Evolutionary conservation across 2,113 vertebrate species (phyloP).

Genomic region (Rafetus swinhoei): DNA sequence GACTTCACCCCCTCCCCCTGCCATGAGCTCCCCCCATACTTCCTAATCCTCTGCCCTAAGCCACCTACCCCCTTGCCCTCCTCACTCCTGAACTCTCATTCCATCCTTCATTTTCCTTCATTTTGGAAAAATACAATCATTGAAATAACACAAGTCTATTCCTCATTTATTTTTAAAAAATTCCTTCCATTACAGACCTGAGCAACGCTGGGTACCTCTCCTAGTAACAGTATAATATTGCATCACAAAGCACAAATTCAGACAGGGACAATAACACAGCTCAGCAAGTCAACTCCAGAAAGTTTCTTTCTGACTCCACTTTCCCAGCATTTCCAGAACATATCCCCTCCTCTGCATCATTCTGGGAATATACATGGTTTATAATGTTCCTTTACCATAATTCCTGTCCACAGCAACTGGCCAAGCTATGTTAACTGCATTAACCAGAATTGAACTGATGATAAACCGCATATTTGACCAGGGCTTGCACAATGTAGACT

Average conservation of each 20-base stretch:
- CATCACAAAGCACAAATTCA: slow-evolving; percentile 12
- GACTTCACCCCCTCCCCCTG: too few relatives aligned
- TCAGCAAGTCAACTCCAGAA: background rate
- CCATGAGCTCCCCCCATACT: too few relatives aligned
- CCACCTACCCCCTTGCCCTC: too few relatives aligned
- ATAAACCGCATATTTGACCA: background rate
- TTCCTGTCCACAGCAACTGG: background rate
- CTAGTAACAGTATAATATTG: background rate
- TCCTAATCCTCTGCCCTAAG: too few relatives aligned
- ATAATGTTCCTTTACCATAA: background rate
- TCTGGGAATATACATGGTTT: fast-evolving
- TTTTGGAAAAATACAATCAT: too few relatives aligned
- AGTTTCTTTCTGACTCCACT: background rate
- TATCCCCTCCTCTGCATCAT: background rate
- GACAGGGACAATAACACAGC: background rate
- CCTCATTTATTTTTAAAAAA: too few relatives aligned
- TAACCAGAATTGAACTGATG: background rate
- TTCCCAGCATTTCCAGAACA: background rate
- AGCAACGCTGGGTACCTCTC: too few relatives aligned
- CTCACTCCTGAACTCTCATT: too few relatives aligned
- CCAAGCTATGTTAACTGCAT: background rate
- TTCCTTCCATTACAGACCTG: too few relatives aligned
- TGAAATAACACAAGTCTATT: too few relatives aligned
- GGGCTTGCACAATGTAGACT: fast-evolving
- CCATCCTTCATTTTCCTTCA: too few relatives aligned